Evolutionary conservation across 2,113 vertebrate species (phyloP), one percentile per base, ranked within the genome.

Genomic region (Dascyllus trimaculatus): DNA sequence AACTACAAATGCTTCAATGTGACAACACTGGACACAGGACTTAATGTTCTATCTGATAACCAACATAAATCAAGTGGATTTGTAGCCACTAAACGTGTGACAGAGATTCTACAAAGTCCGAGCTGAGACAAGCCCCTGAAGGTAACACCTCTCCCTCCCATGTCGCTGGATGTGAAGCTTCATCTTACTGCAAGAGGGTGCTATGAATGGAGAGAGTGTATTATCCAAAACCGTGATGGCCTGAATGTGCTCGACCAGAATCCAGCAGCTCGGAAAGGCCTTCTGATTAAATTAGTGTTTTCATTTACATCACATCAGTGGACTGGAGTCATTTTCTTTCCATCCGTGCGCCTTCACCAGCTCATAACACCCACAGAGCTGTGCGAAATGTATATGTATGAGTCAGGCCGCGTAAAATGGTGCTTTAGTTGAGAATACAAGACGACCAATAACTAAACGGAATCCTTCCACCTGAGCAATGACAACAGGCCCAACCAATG

Each of bases 171-270:
- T 69, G 80, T 68, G 46, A 40, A 73, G 71, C 58, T 78, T 71
- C 74, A 57, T 81, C 21, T 26, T 63, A 65, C 80, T 82, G 87
- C 86, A 76, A 71, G 84, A 84, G 84, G 80, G 85, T 56, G 88
- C 88, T 68, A 9, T 80, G 85, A 48, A 88, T 69, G 63, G 68
- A 29, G 32, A 70, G 25, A 63, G 74, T 24, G 52, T 19, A 11
- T 57, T 19, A 48, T 58, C 18, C 45, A 5, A 13, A 66, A 45
- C 59, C 74, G 35, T 0, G 51, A 32, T 63, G 73, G 83, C 73
- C 70, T 67, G 7, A 40, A 32, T 14, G 53, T 22, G 65, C 57
- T 7, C 5, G 24, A 11, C 29, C 32, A 1, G 17, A 18, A 49
- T 48, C 43, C 2, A 45, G 25, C 75, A 67, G 45, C 72, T 35